Conservation (phyloP, 2,113 vertebrate genomes). For the Serranochromis macrocephalus region DNA sequence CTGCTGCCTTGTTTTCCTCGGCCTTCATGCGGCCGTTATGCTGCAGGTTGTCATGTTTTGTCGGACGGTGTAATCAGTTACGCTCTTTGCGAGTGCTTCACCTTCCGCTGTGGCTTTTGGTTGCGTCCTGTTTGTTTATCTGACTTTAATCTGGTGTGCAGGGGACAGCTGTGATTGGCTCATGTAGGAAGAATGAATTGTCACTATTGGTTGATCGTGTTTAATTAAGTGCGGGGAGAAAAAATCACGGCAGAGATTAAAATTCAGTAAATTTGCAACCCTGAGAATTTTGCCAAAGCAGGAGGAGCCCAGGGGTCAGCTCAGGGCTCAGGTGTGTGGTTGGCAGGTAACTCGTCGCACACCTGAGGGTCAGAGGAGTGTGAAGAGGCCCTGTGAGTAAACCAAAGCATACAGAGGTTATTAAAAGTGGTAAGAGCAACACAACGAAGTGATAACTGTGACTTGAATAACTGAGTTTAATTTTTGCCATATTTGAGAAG, state of each 20-base stretch:
- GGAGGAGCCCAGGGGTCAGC: neutral
- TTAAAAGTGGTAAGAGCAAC: neutral
- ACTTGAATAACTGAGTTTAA: neutral
- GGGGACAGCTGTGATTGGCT: neutral
- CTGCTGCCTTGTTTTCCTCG: neutral
- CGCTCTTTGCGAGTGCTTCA: neutral
- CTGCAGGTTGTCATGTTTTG: neutral
- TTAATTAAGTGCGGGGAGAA: neutral
- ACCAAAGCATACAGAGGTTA: neutral
- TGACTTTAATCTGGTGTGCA: neutral
- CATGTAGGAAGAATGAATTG: neutral
- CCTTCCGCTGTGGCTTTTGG: neutral
- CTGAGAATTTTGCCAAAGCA: neutral
- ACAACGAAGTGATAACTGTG: neutral
- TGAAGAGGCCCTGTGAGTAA: neutral
- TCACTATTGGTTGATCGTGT: neutral
- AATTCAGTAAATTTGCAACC: neutral
- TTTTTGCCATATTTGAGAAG: neutral
- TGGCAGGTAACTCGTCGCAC: neutral
- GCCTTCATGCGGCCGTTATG: neutral
- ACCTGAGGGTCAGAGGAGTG: neutral
- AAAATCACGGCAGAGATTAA: neutral
- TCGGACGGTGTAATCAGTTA: accelerated
- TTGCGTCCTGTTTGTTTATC: neutral
- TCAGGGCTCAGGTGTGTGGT: neutral